Evolutionary conservation across 2,113 vertebrate species (phyloP).

Genomic region (Todiramphus saurophagus): DNA sequence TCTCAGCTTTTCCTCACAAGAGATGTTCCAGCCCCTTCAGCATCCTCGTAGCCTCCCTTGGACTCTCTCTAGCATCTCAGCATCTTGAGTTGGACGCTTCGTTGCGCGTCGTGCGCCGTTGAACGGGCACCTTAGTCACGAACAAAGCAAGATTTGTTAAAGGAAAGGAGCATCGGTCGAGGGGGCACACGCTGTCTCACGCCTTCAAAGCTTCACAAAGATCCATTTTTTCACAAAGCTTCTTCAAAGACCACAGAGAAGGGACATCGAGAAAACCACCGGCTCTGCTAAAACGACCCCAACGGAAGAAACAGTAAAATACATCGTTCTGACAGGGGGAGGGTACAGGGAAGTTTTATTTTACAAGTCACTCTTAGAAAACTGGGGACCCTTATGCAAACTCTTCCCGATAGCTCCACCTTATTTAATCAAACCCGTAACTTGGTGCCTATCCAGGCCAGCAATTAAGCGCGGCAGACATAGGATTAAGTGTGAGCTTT

Average conservation of each 20-base stretch:
- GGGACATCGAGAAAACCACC: background rate
- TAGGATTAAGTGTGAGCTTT: background rate
- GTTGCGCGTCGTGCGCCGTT: no score
- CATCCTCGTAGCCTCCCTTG: no score
- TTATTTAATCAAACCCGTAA: background rate
- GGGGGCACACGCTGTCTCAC: background rate
- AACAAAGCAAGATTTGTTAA: background rate
- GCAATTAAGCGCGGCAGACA: background rate
- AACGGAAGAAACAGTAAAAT: accelerated
- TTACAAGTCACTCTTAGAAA: background rate
- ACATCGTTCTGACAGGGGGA: background rate
- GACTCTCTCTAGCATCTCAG: no score
- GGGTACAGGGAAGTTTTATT: background rate
- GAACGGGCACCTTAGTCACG: background rate
- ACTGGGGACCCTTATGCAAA: background rate
- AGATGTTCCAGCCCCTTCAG: no score
- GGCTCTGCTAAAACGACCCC: background rate
- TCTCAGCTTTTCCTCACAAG: no score
- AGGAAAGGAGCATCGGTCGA: background rate
- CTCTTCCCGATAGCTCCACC: background rate
- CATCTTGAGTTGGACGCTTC: no score
- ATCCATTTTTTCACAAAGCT: no score
- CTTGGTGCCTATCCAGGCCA: background rate
- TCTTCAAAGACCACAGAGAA: background rate
- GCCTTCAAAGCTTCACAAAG: background rate